phyloP scores from a whole-genome alignment of 2,888 invertebrate genomes.

The Aleiodes testaceus region DNA sequence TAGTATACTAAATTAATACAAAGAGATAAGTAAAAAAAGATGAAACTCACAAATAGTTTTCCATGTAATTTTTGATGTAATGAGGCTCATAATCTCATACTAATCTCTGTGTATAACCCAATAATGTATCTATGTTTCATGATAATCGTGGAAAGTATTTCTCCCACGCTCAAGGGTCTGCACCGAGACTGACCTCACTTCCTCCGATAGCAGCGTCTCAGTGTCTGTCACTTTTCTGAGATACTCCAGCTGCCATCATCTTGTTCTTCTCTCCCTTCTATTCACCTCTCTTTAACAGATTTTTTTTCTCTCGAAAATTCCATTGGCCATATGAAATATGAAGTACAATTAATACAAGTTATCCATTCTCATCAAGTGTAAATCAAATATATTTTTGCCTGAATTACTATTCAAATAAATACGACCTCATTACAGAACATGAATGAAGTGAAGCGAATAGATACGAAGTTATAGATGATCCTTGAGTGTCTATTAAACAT shows the following conservation, averaged over 20 bases:
- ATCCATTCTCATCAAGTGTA: not conserved
- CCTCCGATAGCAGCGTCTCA: constrained; percentile 71
- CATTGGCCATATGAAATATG: constrained; percentile 3
- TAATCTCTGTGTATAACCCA: not conserved
- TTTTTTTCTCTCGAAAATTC: constrained; percentile 64
- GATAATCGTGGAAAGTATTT: constrained; percentile 55
- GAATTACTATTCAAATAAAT: not conserved
- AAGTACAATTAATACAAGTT: not conserved
- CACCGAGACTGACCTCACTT: constrained; percentile 70
- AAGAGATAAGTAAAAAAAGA: too few species aligned
- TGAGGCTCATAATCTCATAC: not conserved
- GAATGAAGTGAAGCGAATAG: not conserved
- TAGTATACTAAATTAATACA: too few species aligned
- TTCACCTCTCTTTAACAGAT: constrained; percentile 52
- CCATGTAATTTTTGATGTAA: constrained; percentile 12
- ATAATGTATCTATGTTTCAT: constrained; percentile 51
- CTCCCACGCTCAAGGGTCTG: constrained; percentile 58
- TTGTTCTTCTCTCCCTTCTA: constrained; percentile 42
- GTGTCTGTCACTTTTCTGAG: constrained; percentile 60
- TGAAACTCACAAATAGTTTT: not conserved
- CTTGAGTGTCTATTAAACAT: constrained; percentile 23
- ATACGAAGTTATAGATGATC: constrained; percentile 10
- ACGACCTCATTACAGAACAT: constrained; percentile 14
- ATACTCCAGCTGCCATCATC: constrained; percentile 51
- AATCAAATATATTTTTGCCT: not conserved